A percentile compares a stretch with the other conserved stretches of the same genome.
Conservation (phyloP, 2,888 invertebrate species). For the Diploptera punctata region DNA sequence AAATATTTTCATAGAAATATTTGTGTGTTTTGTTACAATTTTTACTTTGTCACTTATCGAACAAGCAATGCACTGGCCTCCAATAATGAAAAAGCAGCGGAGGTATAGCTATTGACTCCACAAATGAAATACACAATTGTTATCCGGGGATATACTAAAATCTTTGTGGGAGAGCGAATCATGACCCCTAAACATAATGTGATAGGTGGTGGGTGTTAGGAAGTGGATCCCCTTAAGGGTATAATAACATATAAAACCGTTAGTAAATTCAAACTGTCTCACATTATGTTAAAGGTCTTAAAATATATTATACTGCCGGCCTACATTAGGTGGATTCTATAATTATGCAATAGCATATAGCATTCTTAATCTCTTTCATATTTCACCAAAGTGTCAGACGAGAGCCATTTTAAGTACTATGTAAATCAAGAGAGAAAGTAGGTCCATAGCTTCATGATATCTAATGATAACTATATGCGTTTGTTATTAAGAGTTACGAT, state of each 20-base stretch:
- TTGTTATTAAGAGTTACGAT: too few relatives aligned
- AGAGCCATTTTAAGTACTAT: background rate
- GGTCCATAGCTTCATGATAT: too few relatives aligned
- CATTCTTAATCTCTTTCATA: background rate
- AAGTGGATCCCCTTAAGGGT: background rate
- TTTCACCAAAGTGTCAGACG: background rate
- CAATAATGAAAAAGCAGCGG: too few relatives aligned
- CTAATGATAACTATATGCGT: too few relatives aligned
- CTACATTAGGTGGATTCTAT: background rate
- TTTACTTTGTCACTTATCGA: too few relatives aligned
- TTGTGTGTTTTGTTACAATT: too few relatives aligned
- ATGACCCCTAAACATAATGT: background rate
- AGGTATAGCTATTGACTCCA: conserved; percentile 1
- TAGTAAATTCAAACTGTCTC: background rate
- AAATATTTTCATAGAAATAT: too few relatives aligned
- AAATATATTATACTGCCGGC: background rate
- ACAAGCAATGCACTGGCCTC: too few relatives aligned
- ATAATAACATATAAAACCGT: background rate
- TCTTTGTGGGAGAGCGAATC: background rate
- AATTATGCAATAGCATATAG: background rate
- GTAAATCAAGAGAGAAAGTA: too few relatives aligned
- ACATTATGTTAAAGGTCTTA: background rate
- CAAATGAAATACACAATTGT: background rate
- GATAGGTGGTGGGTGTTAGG: background rate
- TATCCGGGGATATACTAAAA: background rate